Evolutionary conservation across 2,797 vertebrate genomes (phyloP).

Genomic region (Galagoides demidoff): DNA sequence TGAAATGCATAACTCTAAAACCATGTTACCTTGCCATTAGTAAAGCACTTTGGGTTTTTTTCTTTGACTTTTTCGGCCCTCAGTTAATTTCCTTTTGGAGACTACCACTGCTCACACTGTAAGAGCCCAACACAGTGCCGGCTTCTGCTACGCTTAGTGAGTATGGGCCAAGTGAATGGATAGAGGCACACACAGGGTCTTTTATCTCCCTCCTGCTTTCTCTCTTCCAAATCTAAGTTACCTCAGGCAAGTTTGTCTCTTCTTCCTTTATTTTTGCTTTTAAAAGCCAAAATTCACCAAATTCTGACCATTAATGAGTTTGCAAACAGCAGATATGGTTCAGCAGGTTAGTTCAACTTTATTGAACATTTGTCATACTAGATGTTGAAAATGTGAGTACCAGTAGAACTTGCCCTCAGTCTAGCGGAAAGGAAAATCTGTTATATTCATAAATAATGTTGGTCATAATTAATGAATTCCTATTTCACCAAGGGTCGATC

Average conservation of each 20-base stretch:
- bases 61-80: slow-evolving; percentile 33
- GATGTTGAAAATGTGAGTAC: slow-evolving; percentile 14
- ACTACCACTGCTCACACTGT: neutral
- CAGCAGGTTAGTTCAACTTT: slow-evolving; percentile 15
- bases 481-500: slow-evolving; percentile 37
- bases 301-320: slow-evolving; percentile 5
- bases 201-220: slow-evolving; percentile 10
- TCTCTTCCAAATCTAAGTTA: neutral
- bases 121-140: neutral
- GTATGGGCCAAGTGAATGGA: neutral
- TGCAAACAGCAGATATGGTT: neutral
- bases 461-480: slow-evolving; percentile 45
- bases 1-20: slow-evolving; percentile 54
- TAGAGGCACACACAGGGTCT: neutral
- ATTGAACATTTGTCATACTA: neutral
- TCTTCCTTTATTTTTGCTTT: slow-evolving; percentile 44
- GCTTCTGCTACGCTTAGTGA: neutral
- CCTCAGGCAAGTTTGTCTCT: slow-evolving; percentile 34
- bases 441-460: slow-evolving; percentile 37
- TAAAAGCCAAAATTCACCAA: slow-evolving; percentile 13
- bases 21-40: slow-evolving; percentile 46
- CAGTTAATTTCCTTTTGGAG: slow-evolving; percentile 34
- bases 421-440: slow-evolving; percentile 3
- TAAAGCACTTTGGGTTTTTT: slow-evolving; percentile 19
- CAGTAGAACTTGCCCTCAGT: slow-evolving; percentile 28